Evolutionary conservation across 2,797 vertebrate species (phyloP).

Genomic region (Manis pentadactyla): DNA sequence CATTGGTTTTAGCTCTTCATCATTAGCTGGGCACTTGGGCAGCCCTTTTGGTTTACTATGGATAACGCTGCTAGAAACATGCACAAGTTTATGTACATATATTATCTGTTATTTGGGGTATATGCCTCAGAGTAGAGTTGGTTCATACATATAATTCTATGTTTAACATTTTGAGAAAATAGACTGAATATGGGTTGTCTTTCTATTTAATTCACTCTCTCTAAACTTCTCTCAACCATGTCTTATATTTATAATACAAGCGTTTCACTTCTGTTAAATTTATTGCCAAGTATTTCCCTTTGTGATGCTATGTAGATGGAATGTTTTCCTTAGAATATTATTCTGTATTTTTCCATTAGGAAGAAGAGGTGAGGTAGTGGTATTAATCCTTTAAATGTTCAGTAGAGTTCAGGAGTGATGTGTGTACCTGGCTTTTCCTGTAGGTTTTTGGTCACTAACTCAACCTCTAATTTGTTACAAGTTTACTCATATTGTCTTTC

Average conservation of each 20-base stretch:
- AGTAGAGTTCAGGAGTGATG: neutral
- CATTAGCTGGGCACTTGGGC: neutral
- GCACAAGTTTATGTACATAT: neutral
- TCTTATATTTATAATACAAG: neutral
- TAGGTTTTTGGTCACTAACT: neutral
- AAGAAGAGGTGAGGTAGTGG: neutral
- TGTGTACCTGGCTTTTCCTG: neutral
- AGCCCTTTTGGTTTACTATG: neutral
- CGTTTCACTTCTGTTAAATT: neutral
- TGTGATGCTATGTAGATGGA: neutral
- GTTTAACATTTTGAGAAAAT: slow-evolving; percentile 7
- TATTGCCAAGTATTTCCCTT: neutral
- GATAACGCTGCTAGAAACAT: neutral
- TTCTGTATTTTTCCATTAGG: neutral
- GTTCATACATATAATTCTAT: neutral
- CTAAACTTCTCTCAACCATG: neutral
- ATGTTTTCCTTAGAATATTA: slow-evolving; percentile 24
- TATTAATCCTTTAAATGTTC: neutral
- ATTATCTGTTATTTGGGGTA: neutral
- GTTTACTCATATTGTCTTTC: neutral
- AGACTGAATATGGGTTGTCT: neutral
- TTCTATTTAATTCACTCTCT: neutral
- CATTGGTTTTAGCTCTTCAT: neutral
- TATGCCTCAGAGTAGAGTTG: neutral
- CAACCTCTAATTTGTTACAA: neutral